Base-by-base conservation (phyloP, 1,140 invertebrate species). In the Microplitis mediator region DNA sequence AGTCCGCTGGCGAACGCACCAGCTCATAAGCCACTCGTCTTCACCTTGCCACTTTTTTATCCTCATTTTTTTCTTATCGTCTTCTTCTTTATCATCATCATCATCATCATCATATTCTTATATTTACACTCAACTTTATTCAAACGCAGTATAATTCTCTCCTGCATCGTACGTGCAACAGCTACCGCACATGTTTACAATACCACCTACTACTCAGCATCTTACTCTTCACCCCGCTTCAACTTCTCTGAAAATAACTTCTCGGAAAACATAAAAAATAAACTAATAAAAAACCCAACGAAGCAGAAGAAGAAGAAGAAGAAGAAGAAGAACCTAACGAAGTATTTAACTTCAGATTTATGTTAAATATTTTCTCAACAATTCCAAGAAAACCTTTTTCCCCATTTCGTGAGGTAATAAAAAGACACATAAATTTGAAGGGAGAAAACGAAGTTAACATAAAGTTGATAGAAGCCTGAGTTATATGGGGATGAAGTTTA, bases 181-280 rank as follows among this genome's bases (percentile, higher is more conserved):
- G 82, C 83, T 85, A 85, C 83, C 78, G 83, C 77, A 75, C 76
- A 78, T 76, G 76, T 76, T 13, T 0, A 31, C 14, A 11, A 23
- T 13, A 4, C n/a, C 32, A 61, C 58, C 13, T 5, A 61, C 58
- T 6, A 16, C 16, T 8, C 4, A 32, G 5, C 0, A 32, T 61
- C 16, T 13, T 6, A 58, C 31, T 32, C 11, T 61, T 61, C 16
- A 2, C 32, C 23, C n/a, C n/a, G 52, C 23, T 56, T 16, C n/a
- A 56, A 13, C n/a, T 56, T 56, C 23, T 23, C 2, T 14, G 9
- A n/a, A 56, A 23, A 56, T 56, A 56, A 56, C n/a, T 56, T 23
- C 52, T 16, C 3, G n/a, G 52, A 23, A 56, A n/a, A 6, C 3
- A 6, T 56, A 23, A n/a, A 56, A 56, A 23, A 4, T 14, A 16